These are phyloP conservation scores for Antrozous pallidus DNA, from an alignment of 2,797 vertebrate genomes.

Conservation along the genomic window DNA sequence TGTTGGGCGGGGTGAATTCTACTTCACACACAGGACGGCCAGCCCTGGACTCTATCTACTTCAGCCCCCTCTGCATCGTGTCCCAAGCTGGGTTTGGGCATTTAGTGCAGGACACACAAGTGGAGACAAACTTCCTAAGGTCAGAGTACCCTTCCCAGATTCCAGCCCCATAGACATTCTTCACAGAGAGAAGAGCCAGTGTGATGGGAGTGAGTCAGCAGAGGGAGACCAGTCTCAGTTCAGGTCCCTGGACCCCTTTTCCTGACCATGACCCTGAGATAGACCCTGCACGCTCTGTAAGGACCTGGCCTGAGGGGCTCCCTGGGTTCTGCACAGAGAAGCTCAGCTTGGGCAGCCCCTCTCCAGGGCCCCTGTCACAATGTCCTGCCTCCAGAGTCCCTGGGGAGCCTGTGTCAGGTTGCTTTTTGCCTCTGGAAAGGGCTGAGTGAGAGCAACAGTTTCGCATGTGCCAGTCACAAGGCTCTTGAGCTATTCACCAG, in stretches of 20 bases:
- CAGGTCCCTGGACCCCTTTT: background rate
- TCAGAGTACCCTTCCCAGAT: background rate
- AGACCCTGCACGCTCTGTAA: no score
- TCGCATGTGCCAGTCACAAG: background rate
- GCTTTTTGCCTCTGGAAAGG: background rate
- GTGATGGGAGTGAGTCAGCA: background rate
- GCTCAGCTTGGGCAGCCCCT: fast-evolving
- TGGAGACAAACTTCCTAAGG: background rate
- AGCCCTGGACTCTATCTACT: background rate
- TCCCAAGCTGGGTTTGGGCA: background rate
- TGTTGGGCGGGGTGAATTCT: background rate
- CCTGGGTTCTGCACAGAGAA: background rate
- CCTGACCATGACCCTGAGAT: background rate
- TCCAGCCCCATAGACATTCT: background rate
- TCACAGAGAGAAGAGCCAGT: background rate
- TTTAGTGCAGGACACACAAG: background rate
- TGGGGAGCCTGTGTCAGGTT: no score
- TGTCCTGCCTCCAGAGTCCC: background rate
- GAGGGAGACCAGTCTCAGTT: background rate
- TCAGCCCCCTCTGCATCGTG: background rate
- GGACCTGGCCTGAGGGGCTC: no score
- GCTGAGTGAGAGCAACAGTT: background rate
- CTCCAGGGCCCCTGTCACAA: no score
- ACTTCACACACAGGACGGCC: background rate
- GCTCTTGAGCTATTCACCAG: background rate